Evolutionary conservation across 2,888 invertebrate species (phyloP), one percentile per base, ranked within the genome.

Genomic region (Harpagoxenus sublaevis): DNA sequence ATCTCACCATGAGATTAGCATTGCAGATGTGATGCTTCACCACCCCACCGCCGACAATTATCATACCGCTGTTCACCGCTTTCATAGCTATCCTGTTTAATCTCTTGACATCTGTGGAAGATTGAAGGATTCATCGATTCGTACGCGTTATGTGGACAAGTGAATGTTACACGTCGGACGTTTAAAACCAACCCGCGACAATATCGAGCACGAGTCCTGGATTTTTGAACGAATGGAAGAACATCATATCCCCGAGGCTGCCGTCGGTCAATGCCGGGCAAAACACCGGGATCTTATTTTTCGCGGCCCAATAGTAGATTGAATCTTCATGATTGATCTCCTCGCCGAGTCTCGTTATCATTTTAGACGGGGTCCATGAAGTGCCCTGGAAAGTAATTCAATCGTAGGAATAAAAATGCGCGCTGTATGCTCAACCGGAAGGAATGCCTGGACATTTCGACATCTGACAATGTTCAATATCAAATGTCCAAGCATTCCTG

Each of bases 11-110:
- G 82, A 99, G 96, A 96, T 99, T 99, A 1, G 99, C 99, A 96
- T 99, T 99, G 95, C 99, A 99, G 91, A 99, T 99, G 94, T 99
- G 99, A 95, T 99, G 99, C 95, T 99, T 99, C n/a, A 99, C 96
- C 0, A 99, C 96, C 10, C 99, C 99, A 0, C 99, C 99, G 4
- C 99, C 99, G 84, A 99, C 95, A 86, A 99, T 99, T 57, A 99
- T 97, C 97, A 99, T 98, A 15, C 99, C 99, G n/a, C 98, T 97
- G 93, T 98, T 97, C 39, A 97, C 96, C 0, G 99, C 98, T 94
- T 98, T 98, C 12, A 99, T 98, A 23, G 99, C 98, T 96, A 99
- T 98, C 31, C 98, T 97, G 95, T 99, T 99, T 42, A 99, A 95
- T 81, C 98, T 96, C 79, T 97, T 96, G 84, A 99, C 96, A 96